Evolutionary conservation across 2,888 invertebrate species (phyloP).

Genomic region (Brenthis hecate): DNA sequence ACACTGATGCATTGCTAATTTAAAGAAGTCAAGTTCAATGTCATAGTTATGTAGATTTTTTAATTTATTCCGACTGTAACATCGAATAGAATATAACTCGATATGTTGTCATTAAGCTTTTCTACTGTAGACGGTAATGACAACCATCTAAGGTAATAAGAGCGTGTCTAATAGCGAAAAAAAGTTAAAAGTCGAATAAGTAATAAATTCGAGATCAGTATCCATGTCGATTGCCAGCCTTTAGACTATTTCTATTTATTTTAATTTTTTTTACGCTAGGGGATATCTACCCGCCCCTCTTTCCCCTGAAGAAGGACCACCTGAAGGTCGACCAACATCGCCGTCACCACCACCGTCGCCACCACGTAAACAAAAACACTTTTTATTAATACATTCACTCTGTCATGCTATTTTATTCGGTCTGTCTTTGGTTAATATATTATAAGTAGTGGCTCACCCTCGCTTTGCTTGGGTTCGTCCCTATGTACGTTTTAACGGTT

Average conservation of each 20-base stretch:
- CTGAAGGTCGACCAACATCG: not conserved
- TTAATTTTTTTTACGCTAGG: slow-evolving; percentile 20
- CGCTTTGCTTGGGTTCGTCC: too few relatives aligned
- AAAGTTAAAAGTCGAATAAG: too few relatives aligned
- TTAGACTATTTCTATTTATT: not conserved
- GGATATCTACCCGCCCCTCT: slow-evolving; percentile 25
- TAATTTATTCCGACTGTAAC: not conserved
- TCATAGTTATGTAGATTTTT: slow-evolving; percentile 12
- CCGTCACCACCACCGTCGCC: not conserved
- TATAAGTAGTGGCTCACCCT: too few relatives aligned
- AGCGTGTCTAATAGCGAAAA: too few relatives aligned
- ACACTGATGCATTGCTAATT: slow-evolving; percentile 15
- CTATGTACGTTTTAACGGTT: too few relatives aligned
- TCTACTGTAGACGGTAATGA: too few relatives aligned
- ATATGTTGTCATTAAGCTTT: too few relatives aligned
- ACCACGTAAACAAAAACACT: slow-evolving; percentile 9
- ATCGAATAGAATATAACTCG: too few relatives aligned
- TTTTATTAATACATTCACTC: not conserved
- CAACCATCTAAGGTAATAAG: too few relatives aligned
- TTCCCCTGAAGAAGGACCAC: slow-evolving; percentile 9
- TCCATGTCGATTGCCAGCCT: not conserved
- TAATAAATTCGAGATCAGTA: too few relatives aligned
- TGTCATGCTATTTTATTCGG: not conserved
- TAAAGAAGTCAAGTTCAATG: slow-evolving; percentile 28
- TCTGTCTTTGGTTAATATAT: too few relatives aligned